Conservation (phyloP, 53 echinoderm and acorn worm genomes). For the Stichopus horrens region DNA sequence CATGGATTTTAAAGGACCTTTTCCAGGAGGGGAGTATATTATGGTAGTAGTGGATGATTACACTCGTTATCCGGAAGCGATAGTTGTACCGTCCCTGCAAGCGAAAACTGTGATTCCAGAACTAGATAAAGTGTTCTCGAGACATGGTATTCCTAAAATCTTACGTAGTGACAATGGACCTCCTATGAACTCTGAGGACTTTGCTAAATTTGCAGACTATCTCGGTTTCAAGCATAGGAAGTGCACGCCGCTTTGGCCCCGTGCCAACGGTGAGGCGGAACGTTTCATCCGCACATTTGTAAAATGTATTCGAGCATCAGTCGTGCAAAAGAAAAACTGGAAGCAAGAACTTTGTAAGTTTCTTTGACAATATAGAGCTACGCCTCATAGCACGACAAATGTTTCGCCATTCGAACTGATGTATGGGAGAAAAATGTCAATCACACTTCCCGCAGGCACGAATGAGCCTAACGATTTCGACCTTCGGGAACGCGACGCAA, state of each 20-base stretch:
- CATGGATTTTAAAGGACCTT: slow-evolving; percentile 28
- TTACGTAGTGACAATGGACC: slow-evolving; percentile 74
- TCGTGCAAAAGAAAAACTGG: slow-evolving; percentile 39
- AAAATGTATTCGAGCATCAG: slow-evolving; percentile 53
- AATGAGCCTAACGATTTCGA: not conserved
- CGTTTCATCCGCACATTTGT: slow-evolving; percentile 59
- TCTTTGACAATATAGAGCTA: slow-evolving; percentile 60
- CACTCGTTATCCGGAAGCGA: slow-evolving; percentile 62
- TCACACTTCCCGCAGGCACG: not conserved
- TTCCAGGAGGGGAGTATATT: slow-evolving; percentile 63
- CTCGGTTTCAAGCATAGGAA: slow-evolving; percentile 64
- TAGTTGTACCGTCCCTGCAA: slow-evolving; percentile 64
- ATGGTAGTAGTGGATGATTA: slow-evolving; percentile 76
- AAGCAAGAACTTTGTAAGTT: too few species aligned
- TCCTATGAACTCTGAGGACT: slow-evolving; percentile 64
- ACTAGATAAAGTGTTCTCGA: slow-evolving; percentile 67
- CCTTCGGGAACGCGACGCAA: slow-evolving; percentile 50
- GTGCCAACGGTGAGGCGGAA: slow-evolving; percentile 70
- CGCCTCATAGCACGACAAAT: slow-evolving; percentile 51
- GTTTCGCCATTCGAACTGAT: slow-evolving; percentile 46
- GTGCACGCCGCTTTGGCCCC: slow-evolving; percentile 62
- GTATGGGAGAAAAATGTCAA: slow-evolving; percentile 39
- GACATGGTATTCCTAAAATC: slow-evolving; percentile 60
- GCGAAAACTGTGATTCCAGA: slow-evolving; percentile 60
- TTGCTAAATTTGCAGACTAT: slow-evolving; percentile 56